phyloP scores from a whole-genome alignment of 2,888 invertebrate species.

The Reticulitermes lucifugus region DNA sequence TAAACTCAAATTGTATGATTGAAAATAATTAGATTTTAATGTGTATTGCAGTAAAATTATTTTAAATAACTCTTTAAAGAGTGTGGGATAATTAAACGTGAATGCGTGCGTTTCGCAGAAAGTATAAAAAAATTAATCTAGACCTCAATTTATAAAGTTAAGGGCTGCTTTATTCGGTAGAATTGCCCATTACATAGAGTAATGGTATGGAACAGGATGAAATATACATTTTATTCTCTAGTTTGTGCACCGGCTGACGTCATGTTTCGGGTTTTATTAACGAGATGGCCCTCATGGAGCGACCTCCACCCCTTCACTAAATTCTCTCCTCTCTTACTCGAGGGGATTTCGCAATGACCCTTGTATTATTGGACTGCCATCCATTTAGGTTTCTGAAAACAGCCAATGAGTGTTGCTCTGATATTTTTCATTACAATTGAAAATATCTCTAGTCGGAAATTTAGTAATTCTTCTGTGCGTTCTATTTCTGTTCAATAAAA shows the following conservation, averaged over 20 bases:
- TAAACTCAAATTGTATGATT: no score
- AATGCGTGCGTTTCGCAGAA: neutral
- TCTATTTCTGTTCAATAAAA: no score
- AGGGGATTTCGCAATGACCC: neutral
- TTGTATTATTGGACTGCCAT: neutral
- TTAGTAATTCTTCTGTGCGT: no score
- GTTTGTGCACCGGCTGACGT: neutral
- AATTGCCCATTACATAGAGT: neutral
- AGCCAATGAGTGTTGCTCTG: neutral
- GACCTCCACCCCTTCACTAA: neutral
- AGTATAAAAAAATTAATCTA: neutral
- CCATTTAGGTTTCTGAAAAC: neutral
- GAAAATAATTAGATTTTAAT: no score
- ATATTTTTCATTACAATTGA: no score
- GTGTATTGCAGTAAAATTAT: no score
- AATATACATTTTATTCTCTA: neutral
- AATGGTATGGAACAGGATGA: neutral
- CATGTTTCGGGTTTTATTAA: constrained; percentile 16
- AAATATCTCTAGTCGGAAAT: no score
- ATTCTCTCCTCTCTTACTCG: neutral
- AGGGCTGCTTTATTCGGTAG: neutral
- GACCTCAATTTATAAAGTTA: no score
- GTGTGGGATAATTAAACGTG: no score
- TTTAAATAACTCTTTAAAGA: no score
- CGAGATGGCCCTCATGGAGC: constrained; percentile 2